A percentile compares a stretch with the other conserved stretches of the same genome.
Evolutionary conservation across 2,113 vertebrate genomes (phyloP).

Genomic region (Centropus unirufus): DNA sequence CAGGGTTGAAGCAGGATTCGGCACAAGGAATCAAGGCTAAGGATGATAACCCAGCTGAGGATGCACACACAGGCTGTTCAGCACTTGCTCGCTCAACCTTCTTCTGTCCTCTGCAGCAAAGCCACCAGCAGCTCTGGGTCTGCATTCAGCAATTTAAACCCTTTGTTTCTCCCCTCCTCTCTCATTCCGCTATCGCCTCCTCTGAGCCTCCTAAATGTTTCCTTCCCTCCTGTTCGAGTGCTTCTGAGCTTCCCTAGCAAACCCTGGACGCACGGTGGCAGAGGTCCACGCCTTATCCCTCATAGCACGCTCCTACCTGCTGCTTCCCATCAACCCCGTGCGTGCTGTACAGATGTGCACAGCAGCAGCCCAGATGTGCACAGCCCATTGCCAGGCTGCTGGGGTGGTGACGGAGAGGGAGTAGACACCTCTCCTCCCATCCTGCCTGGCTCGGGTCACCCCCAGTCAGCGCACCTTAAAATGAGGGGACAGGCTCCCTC

Average conservation of each 20-base stretch:
- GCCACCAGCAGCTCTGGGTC: not conserved
- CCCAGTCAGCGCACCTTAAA: not conserved
- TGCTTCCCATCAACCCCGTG: not conserved
- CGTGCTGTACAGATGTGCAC: not conserved
- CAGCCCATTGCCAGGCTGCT: not conserved
- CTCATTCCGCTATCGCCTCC: not conserved
- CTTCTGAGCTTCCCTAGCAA: not conserved
- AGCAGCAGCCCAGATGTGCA: conserved; percentile 26
- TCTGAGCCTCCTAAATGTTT: not conserved
- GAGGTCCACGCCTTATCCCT: not conserved
- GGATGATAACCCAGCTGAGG: not conserved
- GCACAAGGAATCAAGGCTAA: not conserved
- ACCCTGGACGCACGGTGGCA: not conserved
- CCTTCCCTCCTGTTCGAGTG: too few species aligned
- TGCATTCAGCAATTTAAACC: not conserved
- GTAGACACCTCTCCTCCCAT: not conserved
- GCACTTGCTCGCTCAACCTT: not conserved
- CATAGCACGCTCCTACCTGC: not conserved
- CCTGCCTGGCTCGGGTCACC: not conserved
- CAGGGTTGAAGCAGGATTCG: not conserved
- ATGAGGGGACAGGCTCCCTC: not conserved
- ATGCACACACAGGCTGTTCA: not conserved
- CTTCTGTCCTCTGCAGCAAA: not conserved
- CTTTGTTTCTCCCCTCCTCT: not conserved
- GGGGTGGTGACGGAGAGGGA: not conserved